A percentile compares a stretch with the other conserved stretches of the same genome.
Evolutionary conservation across 2,797 vertebrate species (phyloP).

Genomic region (Pangasius djambal): DNA sequence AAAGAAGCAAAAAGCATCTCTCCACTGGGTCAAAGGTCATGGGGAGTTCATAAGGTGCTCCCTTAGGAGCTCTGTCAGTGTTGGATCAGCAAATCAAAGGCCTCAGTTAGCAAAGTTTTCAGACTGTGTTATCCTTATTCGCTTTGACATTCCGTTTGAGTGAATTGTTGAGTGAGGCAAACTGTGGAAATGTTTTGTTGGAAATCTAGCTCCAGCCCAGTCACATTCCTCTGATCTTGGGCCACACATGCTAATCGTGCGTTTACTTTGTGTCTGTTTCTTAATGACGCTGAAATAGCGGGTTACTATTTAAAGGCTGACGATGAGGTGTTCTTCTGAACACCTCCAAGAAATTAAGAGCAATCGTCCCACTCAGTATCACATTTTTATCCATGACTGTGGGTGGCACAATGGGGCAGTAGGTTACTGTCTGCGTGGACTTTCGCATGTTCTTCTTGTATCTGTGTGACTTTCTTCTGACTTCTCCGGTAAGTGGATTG

Average conservation of each 20-base stretch:
- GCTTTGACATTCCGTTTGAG: conserved; percentile 7
- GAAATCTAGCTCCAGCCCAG: conserved; percentile 61
- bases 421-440: background rate
- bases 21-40: conserved; percentile 23
- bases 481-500: background rate
- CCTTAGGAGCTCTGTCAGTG: background rate
- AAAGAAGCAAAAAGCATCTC: background rate
- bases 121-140: conserved; percentile 13
- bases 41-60: conserved; percentile 8
- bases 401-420: background rate
- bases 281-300: conserved; percentile 47
- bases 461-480: background rate
- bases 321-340: conserved; percentile 59
- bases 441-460: background rate
- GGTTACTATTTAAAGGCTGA: conserved; percentile 66
- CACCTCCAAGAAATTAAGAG: background rate
- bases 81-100: conserved; percentile 26
- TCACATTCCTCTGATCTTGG: conserved; percentile 47
- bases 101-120: conserved; percentile 22
- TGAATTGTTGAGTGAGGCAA: conserved; percentile 16
- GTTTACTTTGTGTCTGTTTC: background rate
- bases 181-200: conserved; percentile 36
- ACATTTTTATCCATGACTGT: background rate
- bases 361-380: background rate
- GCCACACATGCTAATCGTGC: conserved; percentile 11